These are phyloP conservation scores for Fissipunctia ypsillon DNA, from an alignment of 2,888 invertebrate species.

Conservation along the genomic window DNA sequence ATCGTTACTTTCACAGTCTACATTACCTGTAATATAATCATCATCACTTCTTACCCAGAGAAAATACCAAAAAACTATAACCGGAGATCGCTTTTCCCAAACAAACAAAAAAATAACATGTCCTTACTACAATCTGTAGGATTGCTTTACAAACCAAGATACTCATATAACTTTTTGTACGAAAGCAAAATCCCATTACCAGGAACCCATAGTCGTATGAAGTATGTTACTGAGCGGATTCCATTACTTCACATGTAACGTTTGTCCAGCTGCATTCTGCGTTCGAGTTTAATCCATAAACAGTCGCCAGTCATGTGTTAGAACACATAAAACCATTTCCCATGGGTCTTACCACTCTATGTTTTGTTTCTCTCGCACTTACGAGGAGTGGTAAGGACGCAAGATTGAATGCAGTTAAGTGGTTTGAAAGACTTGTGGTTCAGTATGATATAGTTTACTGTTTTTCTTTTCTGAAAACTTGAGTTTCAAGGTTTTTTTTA, in stretches of 20 bases:
- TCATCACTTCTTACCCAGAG: not conserved
- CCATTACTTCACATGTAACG: conserved; percentile 54
- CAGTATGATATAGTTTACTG: conserved; percentile 22
- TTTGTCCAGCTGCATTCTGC: conserved; percentile 68
- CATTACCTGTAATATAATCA: not conserved
- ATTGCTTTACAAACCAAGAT: conserved; percentile 32
- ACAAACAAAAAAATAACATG: not conserved
- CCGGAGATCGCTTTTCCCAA: not conserved
- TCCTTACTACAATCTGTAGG: conserved; percentile 5
- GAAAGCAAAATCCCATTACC: conserved; percentile 36
- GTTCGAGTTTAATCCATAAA: conserved; percentile 60
- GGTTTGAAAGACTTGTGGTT: conserved; percentile 46
- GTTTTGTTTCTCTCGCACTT: conserved; percentile 49
- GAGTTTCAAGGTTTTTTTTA: conserved; percentile 2
- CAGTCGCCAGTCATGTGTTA: conserved; percentile 68
- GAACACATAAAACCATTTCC: conserved; percentile 73
- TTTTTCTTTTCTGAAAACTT: not conserved
- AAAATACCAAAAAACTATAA: conserved; percentile 1
- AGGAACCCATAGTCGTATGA: conserved; percentile 33
- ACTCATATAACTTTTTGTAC: conserved; percentile 40
- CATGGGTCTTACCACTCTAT: conserved; percentile 62
- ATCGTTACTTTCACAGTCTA: not conserved
- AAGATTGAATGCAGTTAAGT: conserved; percentile 45
- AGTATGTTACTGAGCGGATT: conserved; percentile 29
- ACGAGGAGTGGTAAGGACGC: conserved; percentile 23